A percentile compares a stretch with the other conserved stretches of the same genome.
Conservation (phyloP, 2,797 vertebrate genomes). For the Prionace glauca region DNA sequence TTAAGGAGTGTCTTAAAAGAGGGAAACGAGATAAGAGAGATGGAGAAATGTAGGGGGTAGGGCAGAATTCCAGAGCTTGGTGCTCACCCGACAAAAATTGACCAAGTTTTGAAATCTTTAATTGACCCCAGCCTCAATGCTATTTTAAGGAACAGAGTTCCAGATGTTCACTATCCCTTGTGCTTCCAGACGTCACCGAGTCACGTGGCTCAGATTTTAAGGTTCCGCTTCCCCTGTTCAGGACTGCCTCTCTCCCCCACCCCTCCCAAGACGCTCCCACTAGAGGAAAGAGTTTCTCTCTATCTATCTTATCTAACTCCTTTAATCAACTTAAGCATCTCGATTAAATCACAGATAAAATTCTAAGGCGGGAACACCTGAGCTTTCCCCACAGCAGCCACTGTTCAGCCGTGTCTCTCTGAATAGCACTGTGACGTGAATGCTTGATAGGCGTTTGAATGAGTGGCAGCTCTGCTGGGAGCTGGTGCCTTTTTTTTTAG, state of each 20-base stretch:
- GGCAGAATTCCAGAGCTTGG: too few relatives aligned
- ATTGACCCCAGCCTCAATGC: not conserved
- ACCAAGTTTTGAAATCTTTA: not conserved
- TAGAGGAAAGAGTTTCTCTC: not conserved
- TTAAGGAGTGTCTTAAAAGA: not conserved
- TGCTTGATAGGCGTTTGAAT: not conserved
- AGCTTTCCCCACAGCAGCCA: not conserved
- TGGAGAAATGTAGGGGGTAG: too few relatives aligned
- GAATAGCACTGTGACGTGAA: not conserved
- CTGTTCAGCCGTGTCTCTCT: not conserved
- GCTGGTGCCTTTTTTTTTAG: not conserved
- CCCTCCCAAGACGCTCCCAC: not conserved
- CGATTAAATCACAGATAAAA: not conserved
- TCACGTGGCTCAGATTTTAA: not conserved
- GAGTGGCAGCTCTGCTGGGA: not conserved
- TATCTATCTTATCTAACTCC: not conserved
- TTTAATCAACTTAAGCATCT: not conserved
- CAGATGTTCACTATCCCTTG: not conserved
- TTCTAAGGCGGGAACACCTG: not conserved
- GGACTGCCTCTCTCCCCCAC: too few relatives aligned
- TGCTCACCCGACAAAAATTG: not conserved
- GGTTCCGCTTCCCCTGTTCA: not conserved
- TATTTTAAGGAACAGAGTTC: not conserved
- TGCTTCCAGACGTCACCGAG: not conserved
- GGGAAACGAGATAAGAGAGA: not conserved